Percentiles rank a stretch among this genome's conserved stretches.
These are phyloP conservation scores for Bilobella aurantiaca DNA, from an alignment of 1,140 invertebrate species.

Conservation along the genomic window DNA sequence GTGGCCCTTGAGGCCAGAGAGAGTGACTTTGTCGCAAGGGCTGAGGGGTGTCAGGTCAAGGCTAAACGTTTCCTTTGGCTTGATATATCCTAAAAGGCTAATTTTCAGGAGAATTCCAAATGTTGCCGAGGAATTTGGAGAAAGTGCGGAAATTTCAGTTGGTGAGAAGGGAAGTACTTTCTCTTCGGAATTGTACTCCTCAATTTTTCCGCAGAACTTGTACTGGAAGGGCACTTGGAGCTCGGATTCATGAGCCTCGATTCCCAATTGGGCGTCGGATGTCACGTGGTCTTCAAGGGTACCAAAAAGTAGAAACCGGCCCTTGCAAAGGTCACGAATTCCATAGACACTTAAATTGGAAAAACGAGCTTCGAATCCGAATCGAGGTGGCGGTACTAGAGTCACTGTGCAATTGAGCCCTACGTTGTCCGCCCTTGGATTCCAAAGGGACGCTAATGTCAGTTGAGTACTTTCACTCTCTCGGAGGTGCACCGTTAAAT, in stretches of 20 bases:
- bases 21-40: slow-evolving; percentile 28
- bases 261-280: not conserved
- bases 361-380: slow-evolving; percentile 25
- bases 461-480: slow-evolving; percentile 17
- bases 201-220: slow-evolving; percentile 33
- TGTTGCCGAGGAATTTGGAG: not conserved
- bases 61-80: slow-evolving; percentile 22
- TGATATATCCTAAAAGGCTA: slow-evolving; percentile 22
- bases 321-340: slow-evolving; percentile 31
- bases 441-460: slow-evolving; percentile 23
- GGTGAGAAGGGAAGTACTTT: slow-evolving; percentile 22
- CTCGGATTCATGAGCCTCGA: not conserved
- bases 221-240: not conserved
- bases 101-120: slow-evolving; percentile 5
- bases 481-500: slow-evolving; percentile 16
- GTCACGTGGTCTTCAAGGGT: not conserved
- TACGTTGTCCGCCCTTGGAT: slow-evolving; percentile 20
- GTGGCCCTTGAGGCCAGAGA: slow-evolving; percentile 23
- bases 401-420: slow-evolving; percentile 32
- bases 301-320: slow-evolving; percentile 23
- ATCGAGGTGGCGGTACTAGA: slow-evolving; percentile 19
- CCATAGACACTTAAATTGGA: slow-evolving; percentile 33
- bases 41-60: slow-evolving; percentile 23
- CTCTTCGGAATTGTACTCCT: slow-evolving; percentile 30
- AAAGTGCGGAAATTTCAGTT: not conserved